phyloP scores from a whole-genome alignment of 2,888 invertebrate species.

The Leucoma salicis region DNA sequence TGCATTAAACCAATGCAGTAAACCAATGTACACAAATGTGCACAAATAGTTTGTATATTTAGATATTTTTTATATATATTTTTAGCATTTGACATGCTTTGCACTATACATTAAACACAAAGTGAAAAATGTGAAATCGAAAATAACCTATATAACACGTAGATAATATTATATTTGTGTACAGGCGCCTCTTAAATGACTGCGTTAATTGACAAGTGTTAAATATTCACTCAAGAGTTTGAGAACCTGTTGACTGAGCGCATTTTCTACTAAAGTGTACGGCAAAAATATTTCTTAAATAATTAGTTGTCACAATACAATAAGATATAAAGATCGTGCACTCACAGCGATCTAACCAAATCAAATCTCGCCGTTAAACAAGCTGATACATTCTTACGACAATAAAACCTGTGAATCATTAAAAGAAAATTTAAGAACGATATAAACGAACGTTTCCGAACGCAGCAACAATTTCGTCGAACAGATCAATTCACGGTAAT shows the following conservation, averaged over 20 bases:
- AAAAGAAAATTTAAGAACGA: constrained; percentile 52
- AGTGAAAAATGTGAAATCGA: too few species aligned
- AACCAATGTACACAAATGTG: too few species aligned
- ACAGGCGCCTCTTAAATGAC: constrained; percentile 27
- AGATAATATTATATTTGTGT: constrained; percentile 12
- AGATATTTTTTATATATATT: too few species aligned
- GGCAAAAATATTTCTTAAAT: constrained; percentile 17
- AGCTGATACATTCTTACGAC: constrained; percentile 59
- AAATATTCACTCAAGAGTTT: constrained; percentile 46
- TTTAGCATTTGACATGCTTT: too few species aligned
- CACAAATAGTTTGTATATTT: too few species aligned
- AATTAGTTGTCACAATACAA: too few species aligned
- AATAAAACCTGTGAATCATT: constrained; percentile 39
- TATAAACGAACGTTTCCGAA: constrained; percentile 37
- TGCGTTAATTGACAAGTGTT: constrained; percentile 43
- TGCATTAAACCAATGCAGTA: too few species aligned
- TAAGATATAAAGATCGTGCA: too few species aligned
- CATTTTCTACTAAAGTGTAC: constrained; percentile 37
- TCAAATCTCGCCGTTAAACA: too few species aligned
- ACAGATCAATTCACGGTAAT: constrained; percentile 56
- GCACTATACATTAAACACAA: too few species aligned
- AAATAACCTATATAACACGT: too few species aligned
- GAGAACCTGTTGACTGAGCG: constrained; percentile 42
- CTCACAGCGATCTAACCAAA: too few species aligned
- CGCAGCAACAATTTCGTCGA: constrained; percentile 43